Evolutionary conservation across 1,140 invertebrate genomes (phyloP), one percentile per base, ranked within the genome.

Genomic region (Nasonia vitripennis): DNA sequence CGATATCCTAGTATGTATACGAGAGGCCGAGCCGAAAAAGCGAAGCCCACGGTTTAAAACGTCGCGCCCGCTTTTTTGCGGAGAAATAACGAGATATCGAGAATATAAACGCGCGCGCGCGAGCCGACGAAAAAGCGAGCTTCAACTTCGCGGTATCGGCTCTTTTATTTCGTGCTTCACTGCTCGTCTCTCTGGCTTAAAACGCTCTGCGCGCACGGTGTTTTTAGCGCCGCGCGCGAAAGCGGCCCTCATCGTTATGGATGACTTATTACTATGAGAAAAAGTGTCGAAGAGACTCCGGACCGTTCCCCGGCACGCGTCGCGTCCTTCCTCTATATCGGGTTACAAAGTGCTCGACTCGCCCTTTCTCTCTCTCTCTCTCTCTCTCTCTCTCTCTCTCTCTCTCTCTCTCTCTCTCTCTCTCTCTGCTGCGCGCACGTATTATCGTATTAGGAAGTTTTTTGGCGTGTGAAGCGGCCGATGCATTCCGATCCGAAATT

Each of bases 371-470:
- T 62, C 20, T n/a, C 20, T n/a, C 27, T 27, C 1, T 27, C 27
- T 27, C 27, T 27, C 27, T 27, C 27, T 27, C 27, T 27, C 27
- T 27, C 27, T 27, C 27, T 27, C 27, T 27, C 27, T 27, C 27
- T 27, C 27, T 27, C 27, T 27, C 48, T 51, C 10, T 51, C 48
- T 51, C 48, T 51, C 48, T 51, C 48, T 51, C 14, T 17, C 55
- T 17, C 14, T 62, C 20, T n/a, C 55, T n/a, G 2, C 6, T 62
- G 17, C 17, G 0, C 51, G 23, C 20, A 68, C 68, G 81, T 77
- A 89, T 89, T 90, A 91, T 86, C 82, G 83, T 84, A 88, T 87
- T 88, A 87, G 75, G 75, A 86, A 79, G 87, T 88, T 89, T 87
- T 84, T 88, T 86, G 17, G 10, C 23, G n/a, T 37, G 55, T 62